These are phyloP conservation scores for Acrobasis consociella DNA, from an alignment of 2,888 invertebrate species.

Conservation along the genomic window DNA sequence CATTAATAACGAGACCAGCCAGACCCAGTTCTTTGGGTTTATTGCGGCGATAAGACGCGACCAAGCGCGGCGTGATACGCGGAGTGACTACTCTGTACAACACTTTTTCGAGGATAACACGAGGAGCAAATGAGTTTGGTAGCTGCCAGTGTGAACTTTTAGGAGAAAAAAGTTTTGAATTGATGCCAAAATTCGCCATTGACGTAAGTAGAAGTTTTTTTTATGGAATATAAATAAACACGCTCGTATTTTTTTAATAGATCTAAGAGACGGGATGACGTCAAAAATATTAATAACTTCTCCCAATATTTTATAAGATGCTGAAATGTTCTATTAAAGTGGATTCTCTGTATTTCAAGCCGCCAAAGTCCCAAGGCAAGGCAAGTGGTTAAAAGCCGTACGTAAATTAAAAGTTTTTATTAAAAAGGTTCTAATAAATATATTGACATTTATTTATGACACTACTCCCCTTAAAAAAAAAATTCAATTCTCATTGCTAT, in stretches of 20 bases:
- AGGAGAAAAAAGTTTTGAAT: slow-evolving; percentile 32
- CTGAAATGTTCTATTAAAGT: background rate
- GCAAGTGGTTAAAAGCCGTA: too few species aligned
- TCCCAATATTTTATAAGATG: background rate
- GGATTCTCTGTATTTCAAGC: background rate
- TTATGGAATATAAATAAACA: slow-evolving; percentile 13
- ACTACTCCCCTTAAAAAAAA: too few species aligned
- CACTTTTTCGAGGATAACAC: slow-evolving; percentile 37
- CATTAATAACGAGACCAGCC: slow-evolving; percentile 29
- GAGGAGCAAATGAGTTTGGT: slow-evolving; percentile 24
- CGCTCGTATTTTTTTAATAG: slow-evolving; percentile 2
- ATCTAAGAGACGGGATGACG: slow-evolving; percentile 25
- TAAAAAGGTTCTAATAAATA: too few species aligned
- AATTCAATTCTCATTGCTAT: too few species aligned
- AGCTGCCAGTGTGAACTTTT: slow-evolving; percentile 29
- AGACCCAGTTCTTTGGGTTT: slow-evolving; percentile 30
- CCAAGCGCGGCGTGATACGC: slow-evolving; percentile 49
- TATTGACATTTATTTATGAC: too few species aligned
- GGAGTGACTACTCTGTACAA: slow-evolving; percentile 38
- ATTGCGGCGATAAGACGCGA: slow-evolving; percentile 44
- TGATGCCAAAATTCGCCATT: slow-evolving; percentile 27
- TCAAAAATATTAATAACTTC: slow-evolving; percentile 8
- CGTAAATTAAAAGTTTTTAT: too few species aligned
- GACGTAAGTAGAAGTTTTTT: slow-evolving; percentile 18
- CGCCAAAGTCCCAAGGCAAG: too few species aligned